A percentile compares a stretch with the other conserved stretches of the same genome.
phyloP scores from a whole-genome alignment of 2,113 vertebrate genomes.

The Setophaga kirtlandii region DNA sequence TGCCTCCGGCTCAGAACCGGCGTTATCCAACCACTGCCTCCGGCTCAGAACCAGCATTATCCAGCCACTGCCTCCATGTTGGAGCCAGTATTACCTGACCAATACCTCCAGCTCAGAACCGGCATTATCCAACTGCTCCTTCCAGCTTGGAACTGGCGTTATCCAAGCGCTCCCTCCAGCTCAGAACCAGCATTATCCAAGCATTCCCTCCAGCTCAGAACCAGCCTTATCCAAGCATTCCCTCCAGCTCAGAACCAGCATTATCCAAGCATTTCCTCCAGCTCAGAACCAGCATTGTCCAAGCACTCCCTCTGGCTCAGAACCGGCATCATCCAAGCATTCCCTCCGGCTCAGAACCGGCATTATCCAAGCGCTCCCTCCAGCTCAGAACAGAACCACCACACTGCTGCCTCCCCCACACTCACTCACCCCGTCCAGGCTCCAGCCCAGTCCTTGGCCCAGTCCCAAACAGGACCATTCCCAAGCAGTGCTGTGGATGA shows the following conservation, averaged over 20 bases:
- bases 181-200: rapidly evolving
- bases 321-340: rapidly evolving
- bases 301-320: rapidly evolving
- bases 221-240: rapidly evolving
- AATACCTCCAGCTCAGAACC: rapidly evolving
- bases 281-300: not conserved
- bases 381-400: rapidly evolving
- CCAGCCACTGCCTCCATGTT: rapidly evolving
- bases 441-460: not conserved
- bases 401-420: not conserved
- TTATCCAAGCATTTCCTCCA: no score
- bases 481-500: rapidly evolving
- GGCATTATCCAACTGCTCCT: rapidly evolving
- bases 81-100: rapidly evolving
- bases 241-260: no score
- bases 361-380: rapidly evolving
- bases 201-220: not conserved
- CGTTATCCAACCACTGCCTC: rapidly evolving
- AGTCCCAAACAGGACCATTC: not conserved
- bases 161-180: rapidly evolving
- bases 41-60: rapidly evolving
- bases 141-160: rapidly evolving
- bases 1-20: rapidly evolving
- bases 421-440: rapidly evolving
- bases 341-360: rapidly evolving